Percentiles rank a stretch among this genome's conserved stretches.
Evolutionary conservation across 2,113 vertebrate genomes (phyloP).

Genomic region (Saguinus imperator): DNA sequence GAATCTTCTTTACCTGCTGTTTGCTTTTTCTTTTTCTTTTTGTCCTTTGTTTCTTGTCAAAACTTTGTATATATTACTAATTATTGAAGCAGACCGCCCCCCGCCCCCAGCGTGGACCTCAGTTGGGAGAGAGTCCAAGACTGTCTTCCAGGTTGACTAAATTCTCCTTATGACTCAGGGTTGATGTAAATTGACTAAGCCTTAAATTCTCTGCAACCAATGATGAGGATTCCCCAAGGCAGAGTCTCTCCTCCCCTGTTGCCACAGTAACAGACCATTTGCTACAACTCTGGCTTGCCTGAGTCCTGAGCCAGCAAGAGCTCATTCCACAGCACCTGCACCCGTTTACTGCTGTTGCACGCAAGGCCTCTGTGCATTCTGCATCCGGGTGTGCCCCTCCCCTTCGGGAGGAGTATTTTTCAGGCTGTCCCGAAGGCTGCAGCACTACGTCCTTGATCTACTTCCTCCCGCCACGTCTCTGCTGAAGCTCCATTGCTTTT

Average conservation of each 20-base stretch:
- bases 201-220: neutral
- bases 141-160: neutral
- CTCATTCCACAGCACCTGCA: fast-evolving
- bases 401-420: neutral
- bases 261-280: neutral
- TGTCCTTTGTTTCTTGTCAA: neutral
- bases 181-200: neutral
- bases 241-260: neutral
- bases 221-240: neutral
- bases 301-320: neutral
- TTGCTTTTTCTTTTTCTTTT: neutral
- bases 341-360: neutral
- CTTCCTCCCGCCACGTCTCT: neutral
- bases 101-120: neutral
- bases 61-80: neutral
- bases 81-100: neutral
- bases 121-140: neutral
- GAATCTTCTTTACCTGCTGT: neutral
- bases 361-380: fast-evolving
- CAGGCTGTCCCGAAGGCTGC: neutral
- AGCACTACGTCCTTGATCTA: fast-evolving
- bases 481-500: neutral
- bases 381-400: neutral
- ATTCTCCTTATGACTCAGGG: neutral
- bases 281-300: neutral